A percentile compares a stretch with the other conserved stretches of the same genome.
phyloP scores from a whole-genome alignment of 1,140 invertebrate genomes.

The Drosophila navojoa region DNA sequence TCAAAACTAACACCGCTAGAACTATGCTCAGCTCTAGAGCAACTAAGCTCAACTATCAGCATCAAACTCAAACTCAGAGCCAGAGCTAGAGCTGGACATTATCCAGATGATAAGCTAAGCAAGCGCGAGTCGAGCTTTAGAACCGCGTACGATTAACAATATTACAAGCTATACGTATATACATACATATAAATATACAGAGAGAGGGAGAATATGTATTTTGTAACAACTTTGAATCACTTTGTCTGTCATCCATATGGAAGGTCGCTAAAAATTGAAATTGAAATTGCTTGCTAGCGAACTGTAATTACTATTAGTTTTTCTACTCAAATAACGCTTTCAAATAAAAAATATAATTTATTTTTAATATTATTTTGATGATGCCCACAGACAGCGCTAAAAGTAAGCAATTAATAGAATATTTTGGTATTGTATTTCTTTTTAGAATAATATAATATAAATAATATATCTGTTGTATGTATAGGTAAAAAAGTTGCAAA shows the following conservation, averaged over 20 bases:
- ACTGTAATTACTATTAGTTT: slow-evolving; percentile 20
- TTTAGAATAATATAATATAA: too few relatives aligned
- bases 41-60: slow-evolving; percentile 3
- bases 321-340: slow-evolving; percentile 12
- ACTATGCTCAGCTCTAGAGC: background rate
- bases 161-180: background rate
- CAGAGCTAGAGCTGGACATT: background rate
- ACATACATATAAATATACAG: background rate
- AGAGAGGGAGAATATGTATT: too few relatives aligned
- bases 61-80: too few relatives aligned
- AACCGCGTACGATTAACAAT: background rate
- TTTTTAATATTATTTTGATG: background rate
- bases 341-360: background rate
- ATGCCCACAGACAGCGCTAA: background rate
- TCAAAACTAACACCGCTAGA: background rate
- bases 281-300: background rate
- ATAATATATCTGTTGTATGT: too few relatives aligned
- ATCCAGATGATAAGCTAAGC: slow-evolving; percentile 9
- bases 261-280: slow-evolving; percentile 6
- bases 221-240: background rate
- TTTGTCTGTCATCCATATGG: background rate
- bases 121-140: slow-evolving; percentile 1
- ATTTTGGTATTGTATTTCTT: too few relatives aligned
- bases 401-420: too few relatives aligned
- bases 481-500: too few relatives aligned